phyloP scores from a whole-genome alignment of 2,113 vertebrate genomes.

The Okapia johnstoni region DNA sequence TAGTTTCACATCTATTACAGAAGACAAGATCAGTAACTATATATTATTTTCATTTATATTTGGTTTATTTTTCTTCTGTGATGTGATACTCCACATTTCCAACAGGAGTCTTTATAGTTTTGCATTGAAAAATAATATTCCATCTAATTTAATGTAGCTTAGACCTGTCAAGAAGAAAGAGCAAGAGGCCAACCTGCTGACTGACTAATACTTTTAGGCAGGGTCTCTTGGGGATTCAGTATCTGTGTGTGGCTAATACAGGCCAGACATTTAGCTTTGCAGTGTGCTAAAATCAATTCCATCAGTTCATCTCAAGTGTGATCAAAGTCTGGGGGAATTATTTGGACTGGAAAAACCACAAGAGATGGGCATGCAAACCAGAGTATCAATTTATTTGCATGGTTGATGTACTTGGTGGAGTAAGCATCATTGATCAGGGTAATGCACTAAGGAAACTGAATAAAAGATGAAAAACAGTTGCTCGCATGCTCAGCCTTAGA shows the following conservation, averaged over 20 bases:
- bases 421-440: background rate
- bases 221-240: background rate
- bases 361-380: background rate
- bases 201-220: background rate
- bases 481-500: background rate
- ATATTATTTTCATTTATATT: slow-evolving; percentile 7
- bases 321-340: background rate
- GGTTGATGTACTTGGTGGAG: background rate
- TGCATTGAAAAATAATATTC: background rate
- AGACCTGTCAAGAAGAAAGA: background rate
- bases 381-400: background rate
- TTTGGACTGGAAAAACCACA: background rate
- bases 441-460: background rate
- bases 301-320: background rate
- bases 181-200: background rate
- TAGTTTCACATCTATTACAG: background rate
- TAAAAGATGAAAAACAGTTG: background rate
- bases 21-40: background rate
- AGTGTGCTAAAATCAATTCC: background rate
- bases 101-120: background rate
- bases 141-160: background rate
- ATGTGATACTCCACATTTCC: background rate
- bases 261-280: background rate
- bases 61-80: slow-evolving; percentile 6
- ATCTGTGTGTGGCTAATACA: background rate